Conservation (phyloP, 1,140 invertebrate genomes). For the Drosophila pseudoobscura region DNA sequence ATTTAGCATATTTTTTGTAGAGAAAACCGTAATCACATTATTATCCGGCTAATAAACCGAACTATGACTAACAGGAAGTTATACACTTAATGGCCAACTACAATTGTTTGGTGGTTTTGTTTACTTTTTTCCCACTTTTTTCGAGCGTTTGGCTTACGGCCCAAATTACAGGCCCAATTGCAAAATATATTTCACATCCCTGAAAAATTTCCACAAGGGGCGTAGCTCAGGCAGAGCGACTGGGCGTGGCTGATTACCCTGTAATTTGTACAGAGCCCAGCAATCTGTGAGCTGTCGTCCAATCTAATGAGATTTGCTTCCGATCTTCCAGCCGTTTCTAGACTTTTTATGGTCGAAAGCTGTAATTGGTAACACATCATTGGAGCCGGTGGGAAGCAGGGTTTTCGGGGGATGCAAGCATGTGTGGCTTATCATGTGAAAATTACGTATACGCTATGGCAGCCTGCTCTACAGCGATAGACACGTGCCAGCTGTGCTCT, state of each 20-base stretch:
- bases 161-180: slow-evolving; percentile 53
- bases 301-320: slow-evolving; percentile 34
- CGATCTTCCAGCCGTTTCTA: slow-evolving; percentile 8
- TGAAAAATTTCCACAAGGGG: slow-evolving; percentile 35
- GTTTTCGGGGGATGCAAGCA: not conserved
- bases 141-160: slow-evolving; percentile 5
- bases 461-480: too few relatives aligned
- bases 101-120: slow-evolving; percentile 9
- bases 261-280: slow-evolving; percentile 9
- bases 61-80: slow-evolving; percentile 35
- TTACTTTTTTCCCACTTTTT: slow-evolving; percentile 26
- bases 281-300: slow-evolving; percentile 16
- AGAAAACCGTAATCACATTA: not conserved
- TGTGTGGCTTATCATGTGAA: not conserved
- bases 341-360: slow-evolving; percentile 12
- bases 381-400: too few relatives aligned
- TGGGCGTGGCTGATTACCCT: slow-evolving; percentile 30
- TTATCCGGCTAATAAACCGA: slow-evolving; percentile 10
- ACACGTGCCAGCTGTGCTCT: slow-evolving; percentile 14
- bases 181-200: slow-evolving; percentile 53
- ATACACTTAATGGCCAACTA: slow-evolving; percentile 45
- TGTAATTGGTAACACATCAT: not conserved
- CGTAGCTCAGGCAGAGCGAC: slow-evolving; percentile 16
- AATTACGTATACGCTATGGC: slow-evolving; percentile 28
- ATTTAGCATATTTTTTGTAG: not conserved